These are phyloP conservation scores for Scolopax mira DNA, from an alignment of 2,113 vertebrate genomes.

Conservation along the genomic window DNA sequence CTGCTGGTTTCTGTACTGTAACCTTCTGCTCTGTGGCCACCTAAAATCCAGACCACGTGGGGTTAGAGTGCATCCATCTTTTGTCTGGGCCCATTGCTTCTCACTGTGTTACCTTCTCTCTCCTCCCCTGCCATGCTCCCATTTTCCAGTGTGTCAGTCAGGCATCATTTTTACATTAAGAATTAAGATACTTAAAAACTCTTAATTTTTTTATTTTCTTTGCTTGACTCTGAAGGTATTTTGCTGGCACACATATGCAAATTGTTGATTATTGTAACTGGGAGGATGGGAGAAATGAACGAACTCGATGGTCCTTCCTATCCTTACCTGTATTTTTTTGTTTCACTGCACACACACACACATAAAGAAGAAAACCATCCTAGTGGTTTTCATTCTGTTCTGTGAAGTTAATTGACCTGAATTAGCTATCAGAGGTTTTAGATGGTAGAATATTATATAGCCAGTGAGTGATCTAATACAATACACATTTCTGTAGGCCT, in stretches of 20 bases:
- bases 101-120: not conserved
- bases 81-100: not conserved
- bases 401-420: not conserved
- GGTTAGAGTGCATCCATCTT: not conserved
- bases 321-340: not conserved
- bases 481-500: not conserved
- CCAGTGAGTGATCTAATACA: not conserved
- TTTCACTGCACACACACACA: not conserved
- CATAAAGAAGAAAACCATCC: not conserved
- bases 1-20: not conserved
- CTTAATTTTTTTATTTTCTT: not conserved
- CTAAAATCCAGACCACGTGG: not conserved
- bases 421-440: not conserved
- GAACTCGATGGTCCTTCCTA: not conserved
- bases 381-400: not conserved
- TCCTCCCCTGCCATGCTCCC: not conserved
- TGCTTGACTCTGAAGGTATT: not conserved
- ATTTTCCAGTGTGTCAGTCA: not conserved
- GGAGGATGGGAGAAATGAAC: not conserved
- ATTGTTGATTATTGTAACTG: not conserved
- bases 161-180: not conserved
- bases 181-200: not conserved
- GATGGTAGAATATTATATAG: not conserved
- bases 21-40: not conserved
- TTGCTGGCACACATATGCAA: not conserved